Base-by-base conservation (phyloP, 2,888 invertebrate genomes). In the Cephus nigrinus region DNA sequence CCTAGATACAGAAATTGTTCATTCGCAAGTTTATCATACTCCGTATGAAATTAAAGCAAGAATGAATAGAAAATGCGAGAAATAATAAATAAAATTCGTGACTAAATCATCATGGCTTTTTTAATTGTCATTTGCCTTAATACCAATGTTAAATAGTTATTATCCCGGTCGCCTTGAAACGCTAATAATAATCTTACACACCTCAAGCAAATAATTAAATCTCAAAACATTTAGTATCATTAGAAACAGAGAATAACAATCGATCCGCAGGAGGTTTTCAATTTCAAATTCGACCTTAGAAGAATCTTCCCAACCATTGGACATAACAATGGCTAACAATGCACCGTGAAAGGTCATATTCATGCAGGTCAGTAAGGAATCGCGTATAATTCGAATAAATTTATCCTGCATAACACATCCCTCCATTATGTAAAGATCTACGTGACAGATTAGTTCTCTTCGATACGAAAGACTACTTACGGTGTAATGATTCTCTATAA, bases 1-100 rank as follows among this genome's bases (percentile, higher is more conserved):
- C 35, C n/a, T 12, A 15, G 5, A 75, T 75, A 74, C 80, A 81
- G 81, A 85, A 81, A 81, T 85, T 84, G 81, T 80, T 80, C 0
- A 55, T 55, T 55, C 23, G 23, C 55, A 55, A 2, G 55, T 9
- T 55, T 55, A 55, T 9, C 55, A 55, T 40, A 1, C 55, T 23
- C 9, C 9, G 9, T 23, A 2, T 23, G 23, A 23, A 23, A 5
- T 23, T 55, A 0, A 23, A 15, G 23, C 9, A 23, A 55, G 1
- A 23, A 4, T 23, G 5, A 55, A 23, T 0, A 55, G 23, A 23
- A 55, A 55, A 55, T 9, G 9, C 9, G 23, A 55, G 9, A 23
- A 23, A 55, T 23, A 23, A 55, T 9, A 15, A 55, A 55, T 55
- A 0, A 55, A 55, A 23, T 23, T 55, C 55, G 55, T 23, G 23